Evolutionary conservation across 2,888 invertebrate genomes (phyloP), one percentile per base, ranked within the genome.

Genomic region (Cyclophora albipunctata): DNA sequence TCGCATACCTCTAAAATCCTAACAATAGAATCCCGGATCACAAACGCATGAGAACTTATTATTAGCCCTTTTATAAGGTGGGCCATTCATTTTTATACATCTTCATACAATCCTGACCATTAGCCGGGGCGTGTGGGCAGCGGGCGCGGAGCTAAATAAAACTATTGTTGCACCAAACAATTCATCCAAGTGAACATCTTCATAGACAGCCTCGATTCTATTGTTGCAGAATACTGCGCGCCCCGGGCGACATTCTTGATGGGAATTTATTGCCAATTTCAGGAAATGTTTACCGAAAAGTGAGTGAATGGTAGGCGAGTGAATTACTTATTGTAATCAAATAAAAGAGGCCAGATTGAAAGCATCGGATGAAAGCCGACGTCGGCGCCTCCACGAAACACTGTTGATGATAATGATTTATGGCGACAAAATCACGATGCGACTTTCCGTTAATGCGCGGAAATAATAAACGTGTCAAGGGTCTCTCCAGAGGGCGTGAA

Each of bases 91-190:
- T 84, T 84, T 84, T 81, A 58, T 58, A 87, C 81, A 81, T 84
- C 86, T 85, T 83, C 77, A 84, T 85, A 88, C 81, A 85, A 84
- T 80, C 75, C 81, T 77, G 69, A 70, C 87, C 83, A 88, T 88
- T 88, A 87, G 78, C 73, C 70, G 67, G 80, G 85, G 84, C 86
- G 87, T 85, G 87, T 87, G 87, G 88, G 87, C 82, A 86, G 85
- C 79, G 82, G 85, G 85, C 84, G 79, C 69, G 75, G 57, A 80
- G 75, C 83, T 84, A 85, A 86, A 88, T 86, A 88, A 85, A 86
- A 84, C 86, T 84, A 87, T 88, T 88, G 87, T 87, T 82, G 68
- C 70, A 63, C 69, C 71, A 72, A 84, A 87, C 85, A 86, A 86
- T 84, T 81, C 74, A 64, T 73, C 81, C 72, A 84, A 87, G 84